Evolutionary conservation across 2,888 invertebrate genomes (phyloP).

Genomic region (Pristionchus mayeri): DNA sequence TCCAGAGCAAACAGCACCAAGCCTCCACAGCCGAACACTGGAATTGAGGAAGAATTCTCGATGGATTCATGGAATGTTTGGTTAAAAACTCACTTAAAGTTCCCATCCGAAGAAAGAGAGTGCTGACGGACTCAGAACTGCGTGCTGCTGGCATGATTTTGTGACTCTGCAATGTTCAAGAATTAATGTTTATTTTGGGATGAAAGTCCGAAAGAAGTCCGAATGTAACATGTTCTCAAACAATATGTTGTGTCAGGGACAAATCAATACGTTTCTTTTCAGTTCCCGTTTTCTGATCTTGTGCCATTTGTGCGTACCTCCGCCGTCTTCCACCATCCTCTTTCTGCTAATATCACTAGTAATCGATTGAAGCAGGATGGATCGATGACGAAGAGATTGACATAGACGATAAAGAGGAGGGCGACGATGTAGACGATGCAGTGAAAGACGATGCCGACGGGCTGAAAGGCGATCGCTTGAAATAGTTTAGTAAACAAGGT

Average conservation of each 20-base stretch:
- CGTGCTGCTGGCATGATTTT: neutral
- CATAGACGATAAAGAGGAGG: constrained; percentile 20
- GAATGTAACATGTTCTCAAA: too few relatives aligned
- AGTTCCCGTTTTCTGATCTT: neutral
- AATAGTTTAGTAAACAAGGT: neutral
- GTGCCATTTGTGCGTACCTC: neutral
- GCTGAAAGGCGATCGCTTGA: neutral
- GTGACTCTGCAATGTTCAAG: neutral
- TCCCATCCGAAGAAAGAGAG: constrained; percentile 32
- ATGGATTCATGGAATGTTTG: too few relatives aligned
- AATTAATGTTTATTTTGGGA: too few relatives aligned
- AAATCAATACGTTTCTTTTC: too few relatives aligned
- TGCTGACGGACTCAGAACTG: constrained; percentile 1
- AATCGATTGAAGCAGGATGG: neutral
- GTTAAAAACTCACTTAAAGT: constrained; percentile 4
- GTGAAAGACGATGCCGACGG: constrained; percentile 12
- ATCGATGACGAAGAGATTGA: constrained; percentile 22
- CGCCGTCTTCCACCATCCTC: neutral
- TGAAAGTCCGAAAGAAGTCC: too few relatives aligned
- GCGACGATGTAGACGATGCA: constrained; percentile 21
- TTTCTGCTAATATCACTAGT: neutral
- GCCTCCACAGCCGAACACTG: constrained; percentile 34
- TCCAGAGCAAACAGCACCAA: constrained; percentile 17
- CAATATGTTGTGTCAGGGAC: too few relatives aligned
- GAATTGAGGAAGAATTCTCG: neutral